Evolutionary conservation across 1,140 invertebrate genomes (phyloP).

Genomic region (Leptestheria dahalacensis): DNA sequence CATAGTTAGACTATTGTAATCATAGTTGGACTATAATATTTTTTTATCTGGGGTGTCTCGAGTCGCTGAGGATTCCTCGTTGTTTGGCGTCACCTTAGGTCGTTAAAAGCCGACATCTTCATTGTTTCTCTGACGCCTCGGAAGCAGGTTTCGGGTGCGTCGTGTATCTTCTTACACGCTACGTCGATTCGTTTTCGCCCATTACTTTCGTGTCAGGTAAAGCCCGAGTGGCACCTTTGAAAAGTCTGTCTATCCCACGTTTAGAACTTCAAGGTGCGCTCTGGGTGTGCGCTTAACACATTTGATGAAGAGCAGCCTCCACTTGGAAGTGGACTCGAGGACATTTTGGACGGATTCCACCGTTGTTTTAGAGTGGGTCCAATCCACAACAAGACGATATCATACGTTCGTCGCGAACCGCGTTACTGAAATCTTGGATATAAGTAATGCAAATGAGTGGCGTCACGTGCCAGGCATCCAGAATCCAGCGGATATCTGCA

Average conservation of each 20-base stretch:
- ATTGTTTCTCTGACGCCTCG: slow-evolving; percentile 25
- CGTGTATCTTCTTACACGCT: slow-evolving; percentile 19
- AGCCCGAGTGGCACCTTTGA: not conserved
- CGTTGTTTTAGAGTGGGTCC: not conserved
- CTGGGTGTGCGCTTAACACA: not conserved
- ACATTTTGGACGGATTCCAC: not conserved
- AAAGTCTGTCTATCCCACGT: not conserved
- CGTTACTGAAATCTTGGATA: not conserved
- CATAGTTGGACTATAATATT: no score
- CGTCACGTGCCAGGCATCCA: not conserved
- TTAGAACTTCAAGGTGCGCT: not conserved
- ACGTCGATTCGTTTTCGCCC: not conserved
- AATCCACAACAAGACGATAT: not conserved
- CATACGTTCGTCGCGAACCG: not conserved
- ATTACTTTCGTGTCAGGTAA: not conserved
- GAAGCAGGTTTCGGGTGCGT: slow-evolving; percentile 22
- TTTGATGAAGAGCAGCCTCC: not conserved
- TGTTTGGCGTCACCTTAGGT: not conserved
- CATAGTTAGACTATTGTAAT: no score
- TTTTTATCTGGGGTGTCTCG: no score
- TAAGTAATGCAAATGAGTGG: not conserved
- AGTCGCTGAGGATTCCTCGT: slow-evolving; percentile 2
- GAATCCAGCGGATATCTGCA: slow-evolving; percentile 2
- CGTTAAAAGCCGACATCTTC: slow-evolving; percentile 16
- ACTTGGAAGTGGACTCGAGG: not conserved